Conservation (phyloP, 2,113 vertebrate species). For the Alosa alosa region DNA sequence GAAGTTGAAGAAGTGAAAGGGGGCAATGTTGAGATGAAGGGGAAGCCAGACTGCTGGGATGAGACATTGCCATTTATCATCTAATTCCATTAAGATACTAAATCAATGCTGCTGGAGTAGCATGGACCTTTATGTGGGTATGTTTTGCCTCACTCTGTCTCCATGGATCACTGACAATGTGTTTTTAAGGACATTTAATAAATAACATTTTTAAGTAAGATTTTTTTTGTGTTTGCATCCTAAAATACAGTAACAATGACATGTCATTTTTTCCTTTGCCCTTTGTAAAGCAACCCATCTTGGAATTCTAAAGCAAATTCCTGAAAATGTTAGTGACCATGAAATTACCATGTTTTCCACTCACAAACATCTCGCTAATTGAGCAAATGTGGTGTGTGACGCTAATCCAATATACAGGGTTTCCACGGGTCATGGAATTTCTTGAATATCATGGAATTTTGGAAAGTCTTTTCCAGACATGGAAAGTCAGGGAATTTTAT, state of each 20-base stretch:
- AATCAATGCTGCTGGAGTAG: slow-evolving; percentile 56
- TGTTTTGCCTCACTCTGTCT: slow-evolving; percentile 54
- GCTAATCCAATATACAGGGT: neutral
- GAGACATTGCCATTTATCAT: slow-evolving; percentile 32
- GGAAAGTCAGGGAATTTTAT: too few relatives aligned
- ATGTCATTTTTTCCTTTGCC: neutral
- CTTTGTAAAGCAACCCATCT: neutral
- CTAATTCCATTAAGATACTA: slow-evolving; percentile 63
- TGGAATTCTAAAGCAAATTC: neutral
- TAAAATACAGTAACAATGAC: neutral
- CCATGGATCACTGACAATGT: slow-evolving; percentile 21
- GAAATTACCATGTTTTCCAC: neutral
- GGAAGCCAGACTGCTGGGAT: neutral
- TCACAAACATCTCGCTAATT: neutral
- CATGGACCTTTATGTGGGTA: slow-evolving; percentile 7
- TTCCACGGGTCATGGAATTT: too few relatives aligned
- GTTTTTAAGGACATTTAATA: neutral
- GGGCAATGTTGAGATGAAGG: neutral
- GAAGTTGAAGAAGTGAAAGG: slow-evolving; percentile 87
- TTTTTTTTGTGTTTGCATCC: neutral
- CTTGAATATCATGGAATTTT: too few relatives aligned
- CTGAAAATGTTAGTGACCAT: neutral
- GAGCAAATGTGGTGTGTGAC: neutral
- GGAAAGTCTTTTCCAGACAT: too few relatives aligned
- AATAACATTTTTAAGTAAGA: neutral